These are phyloP conservation scores for Chrysopilus asiliformis DNA, from an alignment of 2,888 invertebrate genomes.

Conservation along the genomic window DNA sequence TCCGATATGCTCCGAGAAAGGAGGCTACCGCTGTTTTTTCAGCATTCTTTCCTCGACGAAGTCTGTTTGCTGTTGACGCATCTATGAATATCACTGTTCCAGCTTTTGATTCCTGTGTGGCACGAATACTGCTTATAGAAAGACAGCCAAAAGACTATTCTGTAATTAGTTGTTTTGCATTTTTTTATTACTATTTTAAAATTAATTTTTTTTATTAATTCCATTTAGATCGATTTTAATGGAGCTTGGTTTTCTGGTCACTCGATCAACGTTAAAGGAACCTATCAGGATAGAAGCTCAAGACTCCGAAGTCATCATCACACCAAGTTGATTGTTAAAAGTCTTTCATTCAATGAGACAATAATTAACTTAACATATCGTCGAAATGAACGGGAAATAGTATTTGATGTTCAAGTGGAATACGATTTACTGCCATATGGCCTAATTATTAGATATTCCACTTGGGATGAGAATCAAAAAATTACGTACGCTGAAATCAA, in stretches of 20 bases:
- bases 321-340: conserved; percentile 55
- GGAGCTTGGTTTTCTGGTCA: conserved; percentile 70
- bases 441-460: conserved; percentile 47
- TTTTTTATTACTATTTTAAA: conserved; percentile 5
- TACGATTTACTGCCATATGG: conserved; percentile 51
- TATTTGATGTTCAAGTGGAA: conserved; percentile 51
- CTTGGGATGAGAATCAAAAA: conserved; percentile 45
- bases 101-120: conserved; percentile 53
- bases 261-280: conserved; percentile 48
- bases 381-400: conserved; percentile 53
- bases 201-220: neutral
- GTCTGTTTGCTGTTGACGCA: conserved; percentile 52
- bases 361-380: conserved; percentile 51
- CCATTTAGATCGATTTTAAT: conserved; percentile 49
- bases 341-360: conserved; percentile 59
- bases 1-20: conserved; percentile 46
- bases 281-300: conserved; percentile 62
- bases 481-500: conserved; percentile 53
- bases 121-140: conserved; percentile 52
- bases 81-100: conserved; percentile 62
- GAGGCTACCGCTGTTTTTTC: conserved; percentile 44
- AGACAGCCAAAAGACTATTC: conserved; percentile 53
- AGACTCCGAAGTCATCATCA: conserved; percentile 48
- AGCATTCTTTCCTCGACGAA: conserved; percentile 51
- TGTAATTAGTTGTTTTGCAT: conserved; percentile 35